A percentile compares a stretch with the other conserved stretches of the same genome.
These are phyloP conservation scores for Sorex fumeus DNA, from an alignment of 2,113 vertebrate species.

Conservation along the genomic window DNA sequence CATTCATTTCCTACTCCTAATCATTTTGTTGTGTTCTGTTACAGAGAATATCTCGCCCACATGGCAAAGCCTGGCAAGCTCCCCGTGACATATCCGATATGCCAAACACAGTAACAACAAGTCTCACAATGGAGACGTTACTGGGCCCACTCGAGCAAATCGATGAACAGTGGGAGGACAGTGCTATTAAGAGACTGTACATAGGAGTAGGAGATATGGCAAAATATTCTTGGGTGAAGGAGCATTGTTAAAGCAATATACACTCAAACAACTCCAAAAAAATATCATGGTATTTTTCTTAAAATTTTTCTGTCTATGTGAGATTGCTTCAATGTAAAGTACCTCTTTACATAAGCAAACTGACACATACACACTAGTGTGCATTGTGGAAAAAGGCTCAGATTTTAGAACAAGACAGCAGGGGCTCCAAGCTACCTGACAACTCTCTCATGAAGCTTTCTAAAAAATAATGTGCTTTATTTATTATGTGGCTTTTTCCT, in stretches of 20 bases:
- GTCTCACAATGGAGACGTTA: too few species aligned
- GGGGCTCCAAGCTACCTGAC: neutral
- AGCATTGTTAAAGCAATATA: neutral
- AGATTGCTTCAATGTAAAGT: neutral
- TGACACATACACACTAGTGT: neutral
- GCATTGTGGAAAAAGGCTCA: neutral
- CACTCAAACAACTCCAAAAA: neutral
- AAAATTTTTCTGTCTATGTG: constrained; percentile 28
- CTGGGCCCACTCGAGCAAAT: too few species aligned
- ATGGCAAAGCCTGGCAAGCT: too few species aligned
- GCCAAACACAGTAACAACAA: too few species aligned
- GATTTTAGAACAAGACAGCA: neutral
- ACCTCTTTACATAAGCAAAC: constrained; percentile 25
- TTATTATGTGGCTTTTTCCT: neutral
- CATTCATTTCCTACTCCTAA: constrained; percentile 12
- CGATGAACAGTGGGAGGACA: too few species aligned
- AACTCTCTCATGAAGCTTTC: neutral
- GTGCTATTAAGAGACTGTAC: neutral
- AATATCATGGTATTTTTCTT: neutral
- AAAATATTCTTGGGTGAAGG: neutral
- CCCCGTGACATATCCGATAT: too few species aligned
- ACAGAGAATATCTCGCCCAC: too few species aligned
- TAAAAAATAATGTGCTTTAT: constrained; percentile 7
- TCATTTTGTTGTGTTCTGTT: neutral
- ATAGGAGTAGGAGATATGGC: neutral